Base-by-base conservation (phyloP, 2,113 vertebrate species). In the Amphiprion percula region DNA sequence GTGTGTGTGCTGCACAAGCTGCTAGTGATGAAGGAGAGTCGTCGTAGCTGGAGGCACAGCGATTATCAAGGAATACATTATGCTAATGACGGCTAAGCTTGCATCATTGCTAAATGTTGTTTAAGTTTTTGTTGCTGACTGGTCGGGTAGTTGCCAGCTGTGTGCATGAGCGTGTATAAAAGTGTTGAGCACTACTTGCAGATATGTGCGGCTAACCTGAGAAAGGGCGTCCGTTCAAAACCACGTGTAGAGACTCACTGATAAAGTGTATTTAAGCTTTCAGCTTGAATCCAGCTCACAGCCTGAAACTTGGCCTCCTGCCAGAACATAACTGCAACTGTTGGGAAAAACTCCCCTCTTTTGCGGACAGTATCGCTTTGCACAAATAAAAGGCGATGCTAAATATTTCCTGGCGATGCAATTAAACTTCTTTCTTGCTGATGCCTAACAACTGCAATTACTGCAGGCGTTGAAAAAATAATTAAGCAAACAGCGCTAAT, bases 21-120 rank as follows among this genome's bases (percentile, higher is more conserved):
- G 73, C 56, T 52, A 39, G 41, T 58, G 72, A 76, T 77, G 71
- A 79, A 66, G 77, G 64, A 23, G 16, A 71, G 63, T 80, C 60
- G 46, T 66, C 2, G 33, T 59, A 54, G 83, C 79, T 76, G 23
- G 63, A 60, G 74, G 86, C 80, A 4, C 37, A 47, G 17, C 53
- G 49, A 88, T 88, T 89, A 90, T 88, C 83, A 88, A 87, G 83
- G 76, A 85, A 84, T 82, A 87, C 64, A 87, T 92, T 85, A 88
- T 81, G 56, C 47, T 78, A 77, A 87, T 80, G 52, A 65, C 4
- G 10, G 68, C 44, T 67, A 56, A 68, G 72, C 75, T 80, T 88
- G 69, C 72, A 19, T 84, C 70, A 79, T 39, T 47, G 76, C 80
- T 85, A 81, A 83, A 78, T 89, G 75, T 87, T 87, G 33, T 83